Percentiles rank a stretch among this genome's conserved stretches.
Evolutionary conservation across 2,113 vertebrate genomes (phyloP).

Genomic region (Pycnonotus jocosus): DNA sequence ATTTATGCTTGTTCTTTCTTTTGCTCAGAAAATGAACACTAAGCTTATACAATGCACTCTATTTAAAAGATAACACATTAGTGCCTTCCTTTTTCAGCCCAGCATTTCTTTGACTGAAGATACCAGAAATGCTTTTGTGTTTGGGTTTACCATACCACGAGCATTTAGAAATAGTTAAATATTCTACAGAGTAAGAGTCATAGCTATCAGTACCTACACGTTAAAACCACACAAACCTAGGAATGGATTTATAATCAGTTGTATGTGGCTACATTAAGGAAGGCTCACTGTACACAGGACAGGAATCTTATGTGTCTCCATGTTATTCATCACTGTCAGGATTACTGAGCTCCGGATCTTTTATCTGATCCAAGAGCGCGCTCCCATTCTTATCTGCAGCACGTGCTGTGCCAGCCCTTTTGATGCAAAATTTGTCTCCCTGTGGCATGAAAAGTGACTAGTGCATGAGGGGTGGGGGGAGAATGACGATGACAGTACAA

Average conservation of each 20-base stretch:
- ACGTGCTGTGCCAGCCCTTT: background rate
- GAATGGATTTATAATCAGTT: background rate
- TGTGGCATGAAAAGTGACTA: background rate
- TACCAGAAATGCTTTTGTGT: background rate
- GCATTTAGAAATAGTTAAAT: background rate
- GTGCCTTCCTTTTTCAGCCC: background rate
- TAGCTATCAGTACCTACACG: background rate
- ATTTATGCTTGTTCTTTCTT: background rate
- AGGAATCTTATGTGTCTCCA: rapidly evolving
- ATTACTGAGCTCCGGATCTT: background rate
- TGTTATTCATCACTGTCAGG: background rate
- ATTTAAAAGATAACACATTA: background rate
- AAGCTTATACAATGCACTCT: background rate
- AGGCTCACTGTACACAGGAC: background rate
- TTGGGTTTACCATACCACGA: background rate
- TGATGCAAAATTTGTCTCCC: background rate
- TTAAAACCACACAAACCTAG: background rate
- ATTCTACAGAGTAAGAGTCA: background rate
- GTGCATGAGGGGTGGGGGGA: background rate
- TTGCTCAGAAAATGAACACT: background rate
- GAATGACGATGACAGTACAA: background rate
- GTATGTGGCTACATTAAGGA: background rate
- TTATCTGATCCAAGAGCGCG: background rate
- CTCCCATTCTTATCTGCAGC: background rate
- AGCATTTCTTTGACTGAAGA: background rate